phyloP scores from a whole-genome alignment of 2,797 vertebrate species.

The Pelochelys cantorii region DNA sequence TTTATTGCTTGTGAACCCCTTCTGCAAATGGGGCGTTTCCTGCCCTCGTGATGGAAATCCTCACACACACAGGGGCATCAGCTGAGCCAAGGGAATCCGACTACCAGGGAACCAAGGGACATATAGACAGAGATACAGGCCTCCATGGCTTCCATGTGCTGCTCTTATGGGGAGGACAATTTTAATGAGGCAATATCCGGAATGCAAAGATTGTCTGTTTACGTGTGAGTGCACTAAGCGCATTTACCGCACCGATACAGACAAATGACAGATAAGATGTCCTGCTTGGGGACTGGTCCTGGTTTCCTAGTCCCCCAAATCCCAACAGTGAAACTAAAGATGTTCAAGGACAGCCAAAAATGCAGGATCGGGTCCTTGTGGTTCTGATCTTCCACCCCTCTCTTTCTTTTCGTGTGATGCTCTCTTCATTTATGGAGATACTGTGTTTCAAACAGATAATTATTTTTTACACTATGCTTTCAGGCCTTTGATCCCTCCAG shows the following conservation, averaged over 20 bases:
- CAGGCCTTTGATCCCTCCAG: constrained; percentile 57
- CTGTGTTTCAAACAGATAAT: background rate
- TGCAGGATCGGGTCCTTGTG: fast-evolving
- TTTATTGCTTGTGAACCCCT: background rate
- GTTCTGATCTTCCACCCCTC: background rate
- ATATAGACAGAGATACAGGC: background rate
- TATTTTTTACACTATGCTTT: constrained; percentile 24
- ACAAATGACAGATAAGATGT: background rate
- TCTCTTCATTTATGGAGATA: background rate
- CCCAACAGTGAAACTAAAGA: background rate
- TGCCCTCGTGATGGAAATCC: background rate
- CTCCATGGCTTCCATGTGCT: too few relatives aligned
- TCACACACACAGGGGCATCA: background rate
- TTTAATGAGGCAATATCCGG: background rate
- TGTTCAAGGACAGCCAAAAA: background rate
- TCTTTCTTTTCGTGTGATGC: background rate
- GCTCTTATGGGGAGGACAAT: background rate
- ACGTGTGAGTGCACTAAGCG: background rate
- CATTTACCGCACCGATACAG: background rate
- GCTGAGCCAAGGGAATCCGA: background rate
- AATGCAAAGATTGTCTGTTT: background rate
- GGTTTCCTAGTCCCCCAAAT: background rate
- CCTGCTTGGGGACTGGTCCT: background rate
- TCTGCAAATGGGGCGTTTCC: background rate
- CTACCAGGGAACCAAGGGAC: background rate